Conservation (phyloP, 2,113 vertebrate genomes). For the Platichthys flesus region DNA sequence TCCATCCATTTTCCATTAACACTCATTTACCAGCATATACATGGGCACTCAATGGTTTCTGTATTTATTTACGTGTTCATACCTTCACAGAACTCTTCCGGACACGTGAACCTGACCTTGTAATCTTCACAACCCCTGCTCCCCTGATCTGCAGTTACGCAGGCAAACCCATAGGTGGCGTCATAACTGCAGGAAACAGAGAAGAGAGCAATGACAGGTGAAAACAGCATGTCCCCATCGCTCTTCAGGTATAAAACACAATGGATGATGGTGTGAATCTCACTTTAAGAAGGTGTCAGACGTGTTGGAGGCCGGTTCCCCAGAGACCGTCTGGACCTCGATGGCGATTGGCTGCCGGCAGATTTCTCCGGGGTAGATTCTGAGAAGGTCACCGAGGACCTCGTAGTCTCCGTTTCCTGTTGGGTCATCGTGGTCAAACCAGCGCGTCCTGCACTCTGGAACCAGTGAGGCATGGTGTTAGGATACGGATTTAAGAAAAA, state of each 20-base stretch:
- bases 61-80: too few relatives aligned
- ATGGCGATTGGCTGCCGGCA: slow-evolving; percentile 63
- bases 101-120: slow-evolving; percentile 61
- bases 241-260: neutral
- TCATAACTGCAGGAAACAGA: slow-evolving; percentile 58
- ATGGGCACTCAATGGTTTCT: too few relatives aligned
- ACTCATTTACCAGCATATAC: too few relatives aligned
- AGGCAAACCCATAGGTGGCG: slow-evolving; percentile 56
- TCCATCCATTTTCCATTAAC: too few relatives aligned
- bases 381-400: slow-evolving; percentile 54
- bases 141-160: slow-evolving; percentile 60
- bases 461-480: neutral
- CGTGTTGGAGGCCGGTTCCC: slow-evolving; percentile 46
- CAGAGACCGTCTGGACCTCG: slow-evolving; percentile 60
- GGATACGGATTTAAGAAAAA: neutral
- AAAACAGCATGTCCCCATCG: neutral
- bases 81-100: slow-evolving; percentile 63
- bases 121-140: slow-evolving; percentile 47
- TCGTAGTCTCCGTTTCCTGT: slow-evolving; percentile 68
- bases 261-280: neutral
- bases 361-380: slow-evolving; percentile 46
- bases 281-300: slow-evolving; percentile 54
- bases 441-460: slow-evolving; percentile 66
- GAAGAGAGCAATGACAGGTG: neutral
- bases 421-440: slow-evolving; percentile 72